Base-by-base conservation (phyloP, 2,113 vertebrate species). In the Colius striatus region DNA sequence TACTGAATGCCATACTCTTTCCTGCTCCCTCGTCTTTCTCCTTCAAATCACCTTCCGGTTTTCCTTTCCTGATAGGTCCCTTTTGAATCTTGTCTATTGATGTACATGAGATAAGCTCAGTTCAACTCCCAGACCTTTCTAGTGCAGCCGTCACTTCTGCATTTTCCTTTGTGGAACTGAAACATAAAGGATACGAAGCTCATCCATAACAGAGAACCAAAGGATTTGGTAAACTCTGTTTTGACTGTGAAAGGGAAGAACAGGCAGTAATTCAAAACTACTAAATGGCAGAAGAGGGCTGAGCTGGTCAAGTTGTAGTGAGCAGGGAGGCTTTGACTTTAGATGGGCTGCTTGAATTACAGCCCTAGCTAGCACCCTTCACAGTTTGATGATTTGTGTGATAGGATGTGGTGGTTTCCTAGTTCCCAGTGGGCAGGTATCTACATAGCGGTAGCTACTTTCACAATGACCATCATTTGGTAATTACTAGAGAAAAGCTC, bases 71-170 rank as follows among this genome's bases (percentile, higher is more conserved):
- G 77, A 48, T 7, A 47, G 26, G 88, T 92, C 76, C 23, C 27
- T 82, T 96, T 97, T 92, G 83, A 90, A 91, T 95, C 92, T 94
- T 89, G 54, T 38, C 85, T 77, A 12, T 41, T 84, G 76, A 76
- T 47, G 32, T 89, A 89, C 22, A 13, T 3, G 17, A 90, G 81
- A 81, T 80, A 89, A 92, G 89, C 87, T 95, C 91, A 74, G 87
- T 80, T 96, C 77, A 58, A 60, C 66, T 94, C 90, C 74, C 74
- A 93, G 83, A 93, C 68, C 71, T 82, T 94, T 95, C 62, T 94
- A 93, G 76, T 45, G 25, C 91, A 75, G 76, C 73, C 94, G 68
- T 50, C 43, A 54, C 72, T 86, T 95, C 26, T 93, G 25, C 53
- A 6, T 95, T 95, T 95, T 75, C n/a, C 81, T 94, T 94, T 90